Evolutionary conservation across 2,888 invertebrate species (phyloP), one percentile per base, ranked within the genome.

Genomic region (Eristalis pertinax): DNA sequence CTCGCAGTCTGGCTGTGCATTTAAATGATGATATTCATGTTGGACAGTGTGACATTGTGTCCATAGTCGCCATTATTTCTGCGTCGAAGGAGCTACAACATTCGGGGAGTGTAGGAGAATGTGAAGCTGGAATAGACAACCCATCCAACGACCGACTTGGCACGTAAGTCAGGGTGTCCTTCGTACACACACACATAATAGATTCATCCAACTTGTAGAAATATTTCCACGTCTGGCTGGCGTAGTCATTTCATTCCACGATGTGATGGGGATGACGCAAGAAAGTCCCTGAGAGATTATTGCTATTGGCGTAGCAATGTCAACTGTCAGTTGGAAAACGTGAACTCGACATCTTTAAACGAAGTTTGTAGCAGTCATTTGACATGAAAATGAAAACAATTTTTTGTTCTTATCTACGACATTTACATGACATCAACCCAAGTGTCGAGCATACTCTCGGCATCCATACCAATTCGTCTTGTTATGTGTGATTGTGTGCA

Each of bases 401-500:
- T 38, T 11, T 38, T 5, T 10, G 35, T 43, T 50, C 50, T 50
- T 50, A 50, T 50, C 50, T 50, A 8, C 50, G 2, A 19, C 19
- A 19, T 19, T 50, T 19, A 8, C 50, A 19, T n/a, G 2, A 50
- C 15, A 43, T n/a, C 43, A 43, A n/a, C 4, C 43, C 8, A 15
- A 43, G 19, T n/a, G n/a, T 0, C 43, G 1, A 5, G 4, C 5
- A 24, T 65, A 67, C 26, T 4, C 8, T 19, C 35, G 29, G 43
- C 38, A 32, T 19, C 64, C 50, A 74, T 10, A 63, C 58, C 8
- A 32, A 69, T 70, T 50, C 43, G 64, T 15, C 22, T 19, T 38
- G 58, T 41, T 58, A 56, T 41, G 69, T 32, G 32, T 64, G 70
- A 41, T 38, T 41, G 69, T 32, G 32, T 64, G 70, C n/a, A 32